These are phyloP conservation scores for Dorcus parallelipipedus DNA, from an alignment of 2,888 invertebrate genomes.

Conservation along the genomic window DNA sequence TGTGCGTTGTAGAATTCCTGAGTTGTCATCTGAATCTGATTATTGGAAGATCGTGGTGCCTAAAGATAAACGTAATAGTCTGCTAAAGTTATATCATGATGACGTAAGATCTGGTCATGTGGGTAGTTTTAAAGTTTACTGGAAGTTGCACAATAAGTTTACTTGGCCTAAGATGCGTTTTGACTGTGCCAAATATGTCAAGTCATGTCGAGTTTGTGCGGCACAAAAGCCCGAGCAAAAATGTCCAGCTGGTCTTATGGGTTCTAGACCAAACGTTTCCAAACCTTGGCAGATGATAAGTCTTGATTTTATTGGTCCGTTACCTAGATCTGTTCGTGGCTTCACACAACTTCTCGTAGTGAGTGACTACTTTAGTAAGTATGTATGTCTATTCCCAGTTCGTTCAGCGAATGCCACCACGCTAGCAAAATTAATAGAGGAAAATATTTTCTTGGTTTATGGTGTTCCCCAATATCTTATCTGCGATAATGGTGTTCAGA, in stretches of 20 bases:
- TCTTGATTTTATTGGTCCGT: background rate
- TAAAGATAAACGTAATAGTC: too few relatives aligned
- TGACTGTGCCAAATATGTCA: conserved; percentile 27
- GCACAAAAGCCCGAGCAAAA: background rate
- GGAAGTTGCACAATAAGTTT: conserved; percentile 16
- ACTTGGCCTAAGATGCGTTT: conserved; percentile 33
- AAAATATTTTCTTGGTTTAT: conserved; percentile 13
- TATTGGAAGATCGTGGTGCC: too few relatives aligned
- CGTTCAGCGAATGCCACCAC: too few relatives aligned
- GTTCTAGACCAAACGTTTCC: background rate
- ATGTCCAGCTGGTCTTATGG: background rate
- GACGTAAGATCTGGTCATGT: too few relatives aligned
- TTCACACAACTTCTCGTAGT: background rate
- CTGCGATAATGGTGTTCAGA: conserved; percentile 11
- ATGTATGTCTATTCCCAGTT: too few relatives aligned
- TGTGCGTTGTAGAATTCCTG: too few relatives aligned
- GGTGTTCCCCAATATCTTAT: conserved; percentile 13
- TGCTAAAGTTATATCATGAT: too few relatives aligned
- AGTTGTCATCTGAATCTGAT: too few relatives aligned
- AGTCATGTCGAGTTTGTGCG: background rate
- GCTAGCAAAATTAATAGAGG: too few relatives aligned
- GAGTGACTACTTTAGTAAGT: background rate
- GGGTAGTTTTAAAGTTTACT: conserved; percentile 24
- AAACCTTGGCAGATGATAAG: conserved; percentile 1
- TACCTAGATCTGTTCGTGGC: background rate